Conservation (phyloP, 2,113 vertebrate species). For the Antechinus flavipes region DNA sequence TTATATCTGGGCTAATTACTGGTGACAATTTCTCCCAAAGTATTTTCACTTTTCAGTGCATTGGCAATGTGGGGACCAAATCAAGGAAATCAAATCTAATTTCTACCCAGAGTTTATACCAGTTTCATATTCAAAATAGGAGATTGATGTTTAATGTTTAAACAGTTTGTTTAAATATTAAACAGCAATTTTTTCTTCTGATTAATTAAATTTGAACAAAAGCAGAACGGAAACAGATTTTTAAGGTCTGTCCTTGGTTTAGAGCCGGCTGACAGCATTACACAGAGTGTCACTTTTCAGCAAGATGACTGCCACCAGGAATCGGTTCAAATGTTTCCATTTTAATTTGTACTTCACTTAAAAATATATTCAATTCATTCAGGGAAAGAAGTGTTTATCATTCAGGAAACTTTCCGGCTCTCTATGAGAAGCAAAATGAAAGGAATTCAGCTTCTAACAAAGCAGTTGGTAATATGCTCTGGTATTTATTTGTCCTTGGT, state of each 20-base stretch:
- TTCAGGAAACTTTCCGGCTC: slow-evolving; percentile 29
- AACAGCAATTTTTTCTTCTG: slow-evolving; percentile 45
- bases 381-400: slow-evolving; percentile 47
- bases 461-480: slow-evolving; percentile 51
- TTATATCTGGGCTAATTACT: slow-evolving; percentile 62
- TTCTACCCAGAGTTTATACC: slow-evolving; percentile 30
- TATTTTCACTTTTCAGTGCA: slow-evolving; percentile 33
- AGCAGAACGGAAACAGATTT: slow-evolving; percentile 50
- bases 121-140: slow-evolving; percentile 61
- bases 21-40: slow-evolving; percentile 59
- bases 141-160: slow-evolving; percentile 78
- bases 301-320: slow-evolving; percentile 29
- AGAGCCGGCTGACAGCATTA: slow-evolving; percentile 25
- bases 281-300: slow-evolving; percentile 36
- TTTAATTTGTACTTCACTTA: slow-evolving; percentile 54
- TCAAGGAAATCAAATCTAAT: slow-evolving; percentile 50
- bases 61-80: slow-evolving; percentile 38
- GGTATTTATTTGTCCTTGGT: slow-evolving; percentile 69
- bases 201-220: slow-evolving; percentile 63
- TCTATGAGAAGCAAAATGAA: slow-evolving; percentile 49
- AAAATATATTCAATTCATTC: slow-evolving; percentile 62
- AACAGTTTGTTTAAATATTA: slow-evolving; percentile 79
- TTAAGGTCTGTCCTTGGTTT: not conserved
- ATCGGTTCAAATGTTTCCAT: slow-evolving; percentile 28
- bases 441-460: slow-evolving; percentile 57